phyloP scores from a whole-genome alignment of 2,113 vertebrate genomes.

The Leptobrachium ailaonicum region DNA sequence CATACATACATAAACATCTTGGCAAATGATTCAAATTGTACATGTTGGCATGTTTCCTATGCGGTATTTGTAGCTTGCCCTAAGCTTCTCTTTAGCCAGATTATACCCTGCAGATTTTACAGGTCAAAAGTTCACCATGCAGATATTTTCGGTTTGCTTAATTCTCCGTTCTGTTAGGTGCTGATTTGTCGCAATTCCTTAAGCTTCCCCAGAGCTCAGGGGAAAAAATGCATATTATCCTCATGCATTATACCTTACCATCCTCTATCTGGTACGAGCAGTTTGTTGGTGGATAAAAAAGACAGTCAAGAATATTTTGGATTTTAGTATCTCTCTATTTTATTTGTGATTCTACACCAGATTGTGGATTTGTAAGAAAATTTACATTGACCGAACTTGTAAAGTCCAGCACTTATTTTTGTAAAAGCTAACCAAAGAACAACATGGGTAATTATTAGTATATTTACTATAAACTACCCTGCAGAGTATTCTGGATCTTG shows the following conservation, averaged over 20 bases:
- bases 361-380: no score
- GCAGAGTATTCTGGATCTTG: no score
- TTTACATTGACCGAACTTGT: no score
- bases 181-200: conserved; percentile 31
- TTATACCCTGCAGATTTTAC: conserved; percentile 64
- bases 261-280: no score
- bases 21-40: conserved; percentile 44
- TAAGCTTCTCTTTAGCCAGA: conserved; percentile 65
- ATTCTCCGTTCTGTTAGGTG: conserved; percentile 52
- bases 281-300: no score
- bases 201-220: not conserved
- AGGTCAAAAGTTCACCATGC: conserved; percentile 66
- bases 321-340: no score
- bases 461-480: no score
- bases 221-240: not conserved
- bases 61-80: conserved; percentile 58
- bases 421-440: no score
- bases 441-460: no score
- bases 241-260: not conserved
- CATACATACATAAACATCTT: conserved; percentile 45
- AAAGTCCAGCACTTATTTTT: no score
- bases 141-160: conserved; percentile 60
- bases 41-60: conserved; percentile 41
- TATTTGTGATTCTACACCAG: no score
- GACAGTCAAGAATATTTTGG: no score